These are phyloP conservation scores for Neomorphus geoffroyi DNA, from an alignment of 2,797 vertebrate genomes.

Conservation along the genomic window DNA sequence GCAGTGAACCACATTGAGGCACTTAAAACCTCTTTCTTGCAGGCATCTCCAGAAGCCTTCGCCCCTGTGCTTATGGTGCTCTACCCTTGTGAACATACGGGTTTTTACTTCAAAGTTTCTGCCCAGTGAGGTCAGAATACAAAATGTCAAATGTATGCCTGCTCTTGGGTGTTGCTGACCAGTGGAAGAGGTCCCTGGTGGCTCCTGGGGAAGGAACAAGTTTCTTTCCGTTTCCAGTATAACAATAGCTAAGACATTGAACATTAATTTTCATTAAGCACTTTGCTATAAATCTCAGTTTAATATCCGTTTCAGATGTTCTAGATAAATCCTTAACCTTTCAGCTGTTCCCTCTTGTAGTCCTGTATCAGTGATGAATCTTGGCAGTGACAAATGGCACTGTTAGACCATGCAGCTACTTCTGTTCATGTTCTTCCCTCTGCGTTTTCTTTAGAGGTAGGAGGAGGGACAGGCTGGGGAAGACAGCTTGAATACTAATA, in stretches of 20 bases:
- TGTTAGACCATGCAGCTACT: not conserved
- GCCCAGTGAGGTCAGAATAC: not conserved
- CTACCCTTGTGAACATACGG: not conserved
- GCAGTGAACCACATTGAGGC: not conserved
- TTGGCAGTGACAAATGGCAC: slow-evolving; percentile 53
- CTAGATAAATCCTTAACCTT: slow-evolving; percentile 65
- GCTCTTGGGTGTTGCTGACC: not conserved
- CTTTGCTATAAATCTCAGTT: slow-evolving; percentile 44
- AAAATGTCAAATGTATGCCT: not conserved
- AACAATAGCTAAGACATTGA: not conserved
- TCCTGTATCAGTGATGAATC: slow-evolving; percentile 32
- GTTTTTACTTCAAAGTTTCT: not conserved
- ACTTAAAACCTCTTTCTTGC: not conserved
- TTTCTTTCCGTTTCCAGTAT: not conserved
- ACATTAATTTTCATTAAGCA: slow-evolving; percentile 31
- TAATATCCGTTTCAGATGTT: slow-evolving; percentile 49
- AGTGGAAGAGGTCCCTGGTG: not conserved
- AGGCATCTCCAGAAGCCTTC: not conserved
- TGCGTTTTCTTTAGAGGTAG: not conserved
- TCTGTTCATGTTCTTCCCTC: not conserved
- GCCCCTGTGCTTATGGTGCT: not conserved
- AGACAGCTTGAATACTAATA: not conserved
- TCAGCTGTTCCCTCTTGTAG: slow-evolving; percentile 28
- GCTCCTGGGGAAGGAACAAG: not conserved
- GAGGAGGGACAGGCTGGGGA: not conserved